A percentile compares a stretch with the other conserved stretches of the same genome.
Evolutionary conservation across 30 jellyfish, hydroid and myxozoan genomes (phyloP).

Genomic region (Mastigias papua): DNA sequence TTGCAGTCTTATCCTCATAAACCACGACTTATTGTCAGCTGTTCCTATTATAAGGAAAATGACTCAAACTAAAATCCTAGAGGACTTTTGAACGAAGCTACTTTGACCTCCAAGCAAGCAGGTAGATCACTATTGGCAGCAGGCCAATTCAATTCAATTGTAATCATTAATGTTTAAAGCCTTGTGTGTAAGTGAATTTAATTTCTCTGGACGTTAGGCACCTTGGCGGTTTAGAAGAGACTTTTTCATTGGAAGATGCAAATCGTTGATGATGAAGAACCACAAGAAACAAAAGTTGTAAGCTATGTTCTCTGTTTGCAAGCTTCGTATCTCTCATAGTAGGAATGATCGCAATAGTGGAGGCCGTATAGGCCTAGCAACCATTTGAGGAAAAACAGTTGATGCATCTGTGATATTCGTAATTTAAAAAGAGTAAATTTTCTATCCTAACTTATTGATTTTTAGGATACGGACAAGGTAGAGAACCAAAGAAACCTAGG

Average conservation of each 20-base stretch:
- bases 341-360: background rate
- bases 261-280: constrained; percentile 49
- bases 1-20: background rate
- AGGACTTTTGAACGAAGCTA: background rate
- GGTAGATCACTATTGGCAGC: background rate
- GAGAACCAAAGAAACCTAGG: constrained; percentile 6
- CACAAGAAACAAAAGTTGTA: constrained; percentile 53
- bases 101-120: background rate
- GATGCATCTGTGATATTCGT: no score
- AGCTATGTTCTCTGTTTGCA: background rate
- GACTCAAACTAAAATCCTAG: background rate
- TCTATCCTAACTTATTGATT: background rate
- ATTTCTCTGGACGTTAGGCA: background rate
- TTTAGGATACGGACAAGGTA: constrained; percentile 16
- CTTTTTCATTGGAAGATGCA: background rate
- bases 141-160: background rate
- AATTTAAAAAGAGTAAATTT: background rate
- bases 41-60: no score
- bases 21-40: background rate
- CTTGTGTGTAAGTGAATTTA: background rate
- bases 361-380: no score
- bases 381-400: no score
- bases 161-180: background rate
- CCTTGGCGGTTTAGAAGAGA: background rate
- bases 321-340: background rate